Evolutionary conservation across 1,140 invertebrate species (phyloP), one percentile per base, ranked within the genome.

Genomic region (Oryzaephilus surinamensis): DNA sequence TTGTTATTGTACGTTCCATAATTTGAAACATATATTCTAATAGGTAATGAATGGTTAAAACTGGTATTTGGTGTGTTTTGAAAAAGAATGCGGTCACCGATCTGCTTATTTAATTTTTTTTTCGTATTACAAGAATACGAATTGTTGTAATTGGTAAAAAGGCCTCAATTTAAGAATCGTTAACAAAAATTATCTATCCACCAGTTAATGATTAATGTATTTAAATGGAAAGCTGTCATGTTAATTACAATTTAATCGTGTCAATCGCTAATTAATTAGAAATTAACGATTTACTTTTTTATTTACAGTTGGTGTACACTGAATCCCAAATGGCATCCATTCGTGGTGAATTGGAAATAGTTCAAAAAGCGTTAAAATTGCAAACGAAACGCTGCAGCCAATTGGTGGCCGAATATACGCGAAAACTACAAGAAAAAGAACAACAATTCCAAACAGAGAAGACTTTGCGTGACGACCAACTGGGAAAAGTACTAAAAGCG

Each of bases 401-500:
- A 34, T 54, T 77, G 58, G 70, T 72, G 12, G 65, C 71, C 2
- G 74, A 74, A 51, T 72, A 73, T 32, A 68, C 67, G 2, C 67
- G 71, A 33, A 67, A 74, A 38, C 62, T 81, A 28, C 74, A 75
- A 43, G 66, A 71, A 23, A 70, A 73, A 24, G 72, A 75, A 36
- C 67, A 67, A 13, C 67, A 71, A 49, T 69, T 73, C 34, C 66
- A 70, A 11, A 70, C 71, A 16, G 76, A 77, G 50, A 69, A 71
- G 31, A 60, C 64, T 1, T 60, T 80, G 2, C 65, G 76, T 10
- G 77, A 81, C 54, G 73, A 76, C 46, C 79, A 80, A 52, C 65
- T 82, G 3, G 73, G 75, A 1, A 67, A 74, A 35, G 73, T 83
- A 10, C 61, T 84, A 2, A 67, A 79, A 8, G 77, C 79, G 1